Evolutionary conservation across 2,113 vertebrate species (phyloP), one percentile per base, ranked within the genome.

Genomic region (Pan paniscus): DNA sequence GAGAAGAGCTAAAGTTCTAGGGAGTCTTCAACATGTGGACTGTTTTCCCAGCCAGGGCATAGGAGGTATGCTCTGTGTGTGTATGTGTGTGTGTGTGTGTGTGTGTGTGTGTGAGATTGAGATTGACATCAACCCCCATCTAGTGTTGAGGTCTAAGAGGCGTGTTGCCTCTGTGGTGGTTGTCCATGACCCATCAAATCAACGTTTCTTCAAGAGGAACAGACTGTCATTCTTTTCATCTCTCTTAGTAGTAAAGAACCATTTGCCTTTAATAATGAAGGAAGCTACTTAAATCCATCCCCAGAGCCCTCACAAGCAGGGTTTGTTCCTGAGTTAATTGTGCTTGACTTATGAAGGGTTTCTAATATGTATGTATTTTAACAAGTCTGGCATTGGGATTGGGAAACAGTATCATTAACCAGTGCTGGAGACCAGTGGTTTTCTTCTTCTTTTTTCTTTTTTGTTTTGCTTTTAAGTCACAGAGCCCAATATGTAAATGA

Each of bases 261-360:
- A n/a, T 79, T 96, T 87, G 46, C 50, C 57, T 55, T 27, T 59
- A 76, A 38, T 87, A 75, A 48, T 94, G n/a, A 91, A 92, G 57
- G 48, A 93, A 96, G 35, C 57, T 78, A 32, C 52, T 93, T 73
- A 83, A 90, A 25, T 93, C n/a, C 30, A 22, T 72, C 35, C 30
- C 61, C 61, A 61, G 72, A 72, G 67, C 16, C 13, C 25, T 94
- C 50, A 83, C 27, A 88, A 72, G 46, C 13, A 73, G 64, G 25
- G 4, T 89, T 91, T 82, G 43, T 96, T 96, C 43, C 76, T 90
- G 82, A 50, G 30, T 75, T 90, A 70, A 30, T 92, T 93, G 57
- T 93, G 90, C 48, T 96, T 83, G n/a, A 93, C 32, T 96, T 81
- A 64, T 12, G 38, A 70, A 90, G 11, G 70, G 25, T 90, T 90